Percentiles rank a stretch among this genome's conserved stretches.
Conservation (phyloP, 1,140 invertebrate species). For the Streblospio benedicti region DNA sequence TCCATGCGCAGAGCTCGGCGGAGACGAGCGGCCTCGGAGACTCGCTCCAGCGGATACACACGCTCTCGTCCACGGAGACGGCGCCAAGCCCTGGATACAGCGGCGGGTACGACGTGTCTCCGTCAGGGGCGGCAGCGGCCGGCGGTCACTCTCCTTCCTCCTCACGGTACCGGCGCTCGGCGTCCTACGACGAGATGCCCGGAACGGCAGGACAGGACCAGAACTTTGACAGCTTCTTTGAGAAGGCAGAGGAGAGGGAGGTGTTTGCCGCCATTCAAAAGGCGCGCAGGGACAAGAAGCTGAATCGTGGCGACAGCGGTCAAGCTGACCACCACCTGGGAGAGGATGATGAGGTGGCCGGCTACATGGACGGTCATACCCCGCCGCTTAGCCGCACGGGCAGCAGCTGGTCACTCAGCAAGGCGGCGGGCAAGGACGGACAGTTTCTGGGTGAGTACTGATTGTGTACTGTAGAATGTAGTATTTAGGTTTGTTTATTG, state of each 20-base stretch:
- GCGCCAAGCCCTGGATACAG: no score
- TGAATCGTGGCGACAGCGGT: no score
- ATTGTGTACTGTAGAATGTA: no score
- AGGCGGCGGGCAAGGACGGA: neutral
- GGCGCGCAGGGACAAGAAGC: no score
- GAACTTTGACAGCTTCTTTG: neutral
- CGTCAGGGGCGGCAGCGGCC: conserved; percentile 3
- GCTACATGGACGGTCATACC: no score
- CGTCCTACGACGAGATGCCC: neutral
- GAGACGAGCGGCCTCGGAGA: conserved; percentile 15
- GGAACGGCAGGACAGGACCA: neutral
- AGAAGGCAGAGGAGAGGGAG: neutral
- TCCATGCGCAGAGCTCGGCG: conserved; percentile 15
- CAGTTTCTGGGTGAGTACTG: no score
- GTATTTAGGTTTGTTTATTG: no score
- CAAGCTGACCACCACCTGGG: no score
- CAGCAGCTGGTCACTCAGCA: neutral
- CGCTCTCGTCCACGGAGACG: conserved; percentile 11
- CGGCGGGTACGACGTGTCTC: conserved; percentile 3
- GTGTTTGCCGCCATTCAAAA: neutral
- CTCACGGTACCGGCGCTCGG: neutral
- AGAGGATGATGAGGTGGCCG: no score
- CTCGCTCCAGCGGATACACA: conserved; percentile 11
- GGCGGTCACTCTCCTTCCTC: neutral
- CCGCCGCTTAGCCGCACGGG: neutral